Evolutionary conservation across 2,113 vertebrate species (phyloP).

Genomic region (Chitala chitala): DNA sequence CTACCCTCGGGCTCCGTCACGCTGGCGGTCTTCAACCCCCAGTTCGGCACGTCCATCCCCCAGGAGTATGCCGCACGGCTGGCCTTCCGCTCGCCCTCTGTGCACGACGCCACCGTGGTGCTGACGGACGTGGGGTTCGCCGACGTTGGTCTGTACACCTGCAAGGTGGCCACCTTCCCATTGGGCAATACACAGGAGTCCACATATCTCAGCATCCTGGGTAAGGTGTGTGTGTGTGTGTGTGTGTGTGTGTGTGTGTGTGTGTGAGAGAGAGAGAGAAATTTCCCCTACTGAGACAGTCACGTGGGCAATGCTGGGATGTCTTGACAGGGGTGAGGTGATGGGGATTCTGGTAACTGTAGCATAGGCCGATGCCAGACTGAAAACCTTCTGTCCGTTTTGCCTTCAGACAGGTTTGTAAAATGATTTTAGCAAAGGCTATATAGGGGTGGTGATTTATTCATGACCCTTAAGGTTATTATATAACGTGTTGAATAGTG

Average conservation of each 20-base stretch:
- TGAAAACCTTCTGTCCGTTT: too few species aligned
- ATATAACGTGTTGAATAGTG: too few species aligned
- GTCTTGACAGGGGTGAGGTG: too few species aligned
- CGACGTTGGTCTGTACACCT: conserved; percentile 86
- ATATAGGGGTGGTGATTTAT: too few species aligned
- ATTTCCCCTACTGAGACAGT: too few species aligned
- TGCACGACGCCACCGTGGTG: conserved; percentile 82
- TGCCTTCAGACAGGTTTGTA: too few species aligned
- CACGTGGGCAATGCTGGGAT: too few species aligned
- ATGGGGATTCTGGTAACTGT: too few species aligned
- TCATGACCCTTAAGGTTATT: too few species aligned
- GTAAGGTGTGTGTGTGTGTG: conserved; percentile 51
- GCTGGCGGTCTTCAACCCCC: conserved; percentile 88
- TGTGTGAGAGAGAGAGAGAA: too few species aligned
- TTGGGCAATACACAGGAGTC: conserved; percentile 85
- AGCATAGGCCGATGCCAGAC: too few species aligned
- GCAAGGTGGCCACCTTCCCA: conserved; percentile 92
- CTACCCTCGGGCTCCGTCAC: conserved; percentile 75
- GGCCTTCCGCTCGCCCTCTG: conserved; percentile 80
- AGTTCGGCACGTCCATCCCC: conserved; percentile 83
- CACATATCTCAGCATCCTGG: conserved; percentile 80
- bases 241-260: background rate
- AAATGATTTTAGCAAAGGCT: too few species aligned
- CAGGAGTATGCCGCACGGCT: conserved; percentile 76
- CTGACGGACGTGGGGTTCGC: conserved; percentile 85